Evolutionary conservation across 1,140 invertebrate genomes (phyloP), one percentile per base, ranked within the genome.

Genomic region (Mamestra configurata): DNA sequence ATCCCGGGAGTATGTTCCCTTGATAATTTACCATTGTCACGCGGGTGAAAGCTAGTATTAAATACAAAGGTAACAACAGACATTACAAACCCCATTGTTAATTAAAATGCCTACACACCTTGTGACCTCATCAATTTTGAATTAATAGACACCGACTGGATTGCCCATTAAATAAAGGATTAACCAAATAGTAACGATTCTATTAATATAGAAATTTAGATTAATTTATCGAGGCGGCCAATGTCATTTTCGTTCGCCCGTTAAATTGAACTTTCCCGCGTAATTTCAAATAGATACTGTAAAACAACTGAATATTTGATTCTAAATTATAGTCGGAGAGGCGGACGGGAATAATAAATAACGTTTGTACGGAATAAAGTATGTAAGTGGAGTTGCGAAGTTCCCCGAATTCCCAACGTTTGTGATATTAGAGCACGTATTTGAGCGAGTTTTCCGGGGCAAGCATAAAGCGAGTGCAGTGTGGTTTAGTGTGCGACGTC

Each of bases 251-350:
- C 64, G 20, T 3, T 68, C 18, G n/a, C 40, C 64, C 43, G 37
- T 15, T 43, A 37, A 68, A 68, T 68, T 68, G 64, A 22, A 49
- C 40, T 27, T 46, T 24, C 11, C 64, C 22, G 8, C 64, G 22
- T 46, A 68, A 68, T 68, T 20, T 10, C 40, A 15, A 68, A 68
- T n/a, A n/a, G n/a, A n/a, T 49, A 49, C 40, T 46, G 27, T 68
- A 68, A 68, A 68, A 68, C 22, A 68, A 68, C 11, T 68, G 20
- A 68, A 68, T 68, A 68, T 46, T 68, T 68, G 64, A 46, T 68
- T 46, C 40, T 11, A 5, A 68, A 68, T 68, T 68, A 46, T 68
- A 68, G 37, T 43, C 24, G 13, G 40, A 27, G 20, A 24, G 22
- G 13, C 31, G n/a, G 40, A 68, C 0, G 13, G 20, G 15, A 46